phyloP scores from a whole-genome alignment of 2,888 invertebrate species.

The Strigamia crassipes region DNA sequence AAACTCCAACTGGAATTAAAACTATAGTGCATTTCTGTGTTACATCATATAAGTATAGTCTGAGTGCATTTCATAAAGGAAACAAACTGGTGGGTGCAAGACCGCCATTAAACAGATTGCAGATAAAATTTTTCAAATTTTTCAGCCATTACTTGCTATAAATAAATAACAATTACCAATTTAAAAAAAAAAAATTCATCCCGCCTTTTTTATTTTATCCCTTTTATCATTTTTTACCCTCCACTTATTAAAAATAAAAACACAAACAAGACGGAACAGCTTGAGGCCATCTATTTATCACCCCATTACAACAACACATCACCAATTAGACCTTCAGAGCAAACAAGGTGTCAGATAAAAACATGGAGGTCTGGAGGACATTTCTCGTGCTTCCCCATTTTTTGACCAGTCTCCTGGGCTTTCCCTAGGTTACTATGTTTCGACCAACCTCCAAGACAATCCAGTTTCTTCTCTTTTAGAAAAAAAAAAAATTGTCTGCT shows the following conservation, averaged over 20 bases:
- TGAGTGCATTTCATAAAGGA: no score
- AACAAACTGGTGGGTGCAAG: no score
- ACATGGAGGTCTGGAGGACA: not conserved
- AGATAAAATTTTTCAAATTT: no score
- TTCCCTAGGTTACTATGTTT: conserved; percentile 23
- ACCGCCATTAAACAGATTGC: no score
- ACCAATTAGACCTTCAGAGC: conserved; percentile 7
- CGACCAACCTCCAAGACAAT: conserved; percentile 9
- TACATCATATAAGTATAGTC: no score
- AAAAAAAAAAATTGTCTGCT: not conserved
- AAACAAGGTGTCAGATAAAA: not conserved
- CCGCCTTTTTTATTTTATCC: not conserved
- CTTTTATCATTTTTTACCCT: not conserved
- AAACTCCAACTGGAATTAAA: no score
- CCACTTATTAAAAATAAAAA: conserved; percentile 3
- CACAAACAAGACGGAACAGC: not conserved
- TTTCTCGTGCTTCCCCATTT: not conserved
- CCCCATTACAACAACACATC: conserved; percentile 12
- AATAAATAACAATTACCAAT: not conserved
- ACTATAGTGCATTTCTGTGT: no score
- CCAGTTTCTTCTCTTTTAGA: not conserved
- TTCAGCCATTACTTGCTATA: not conserved
- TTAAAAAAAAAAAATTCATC: not conserved
- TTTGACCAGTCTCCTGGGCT: not conserved
- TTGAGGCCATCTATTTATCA: conserved; percentile 17